phyloP scores from a whole-genome alignment of 2,113 vertebrate genomes.

The Ascaphus truei region DNA sequence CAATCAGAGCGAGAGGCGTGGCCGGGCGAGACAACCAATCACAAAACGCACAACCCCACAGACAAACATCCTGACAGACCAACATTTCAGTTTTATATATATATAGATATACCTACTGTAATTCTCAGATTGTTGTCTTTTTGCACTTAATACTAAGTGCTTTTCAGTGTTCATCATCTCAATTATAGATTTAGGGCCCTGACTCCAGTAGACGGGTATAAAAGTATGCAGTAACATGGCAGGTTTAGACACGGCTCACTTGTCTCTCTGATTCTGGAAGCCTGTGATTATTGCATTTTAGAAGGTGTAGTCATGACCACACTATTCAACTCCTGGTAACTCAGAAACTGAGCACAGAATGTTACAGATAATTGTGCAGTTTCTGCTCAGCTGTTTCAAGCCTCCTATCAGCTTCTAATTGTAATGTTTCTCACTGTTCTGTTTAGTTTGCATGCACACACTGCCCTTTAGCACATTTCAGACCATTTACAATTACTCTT shows the following conservation, averaged over 20 bases:
- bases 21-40: too few relatives aligned
- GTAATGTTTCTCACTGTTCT: not conserved
- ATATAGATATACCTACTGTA: too few relatives aligned
- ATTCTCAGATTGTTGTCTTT: too few relatives aligned
- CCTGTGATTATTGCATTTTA: not conserved
- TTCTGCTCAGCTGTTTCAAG: not conserved
- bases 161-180: too few relatives aligned
- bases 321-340: not conserved
- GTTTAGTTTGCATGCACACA: not conserved
- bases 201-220: too few relatives aligned
- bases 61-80: too few relatives aligned
- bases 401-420: not conserved
- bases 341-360: not conserved
- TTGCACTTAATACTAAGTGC: too few relatives aligned
- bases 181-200: too few relatives aligned
- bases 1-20: too few relatives aligned
- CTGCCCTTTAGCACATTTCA: not conserved
- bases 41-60: too few relatives aligned
- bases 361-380: conserved; percentile 3
- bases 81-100: too few relatives aligned
- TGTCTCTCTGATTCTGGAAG: not conserved
- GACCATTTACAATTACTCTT: not conserved
- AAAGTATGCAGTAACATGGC: not conserved
- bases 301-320: not conserved
- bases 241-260: too few relatives aligned